Conservation (phyloP, 2,888 invertebrate genomes). For the Resseliella maxima region DNA sequence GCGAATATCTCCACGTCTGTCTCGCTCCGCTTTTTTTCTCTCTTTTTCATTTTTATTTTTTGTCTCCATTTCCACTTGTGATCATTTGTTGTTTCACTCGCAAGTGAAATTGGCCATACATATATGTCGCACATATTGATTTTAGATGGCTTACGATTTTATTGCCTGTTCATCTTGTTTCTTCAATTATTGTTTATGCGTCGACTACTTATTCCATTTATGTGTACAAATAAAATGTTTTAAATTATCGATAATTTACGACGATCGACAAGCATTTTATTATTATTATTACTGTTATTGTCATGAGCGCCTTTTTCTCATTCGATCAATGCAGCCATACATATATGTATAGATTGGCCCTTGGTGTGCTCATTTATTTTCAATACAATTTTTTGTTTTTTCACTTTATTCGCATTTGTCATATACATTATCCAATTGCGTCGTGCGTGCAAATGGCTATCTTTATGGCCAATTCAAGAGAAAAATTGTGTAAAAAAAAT, state of each 20-base stretch:
- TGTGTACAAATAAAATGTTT: constrained; percentile 55
- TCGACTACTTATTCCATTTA: constrained; percentile 55
- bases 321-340: not conserved
- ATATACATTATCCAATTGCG: constrained; percentile 36
- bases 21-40: not conserved
- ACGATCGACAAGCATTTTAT: constrained; percentile 46
- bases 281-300: not conserved
- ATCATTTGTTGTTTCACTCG: constrained; percentile 12
- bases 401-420: not conserved
- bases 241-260: constrained; percentile 55
- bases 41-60: not conserved
- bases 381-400: constrained; percentile 9
- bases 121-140: not conserved
- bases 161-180: constrained; percentile 42
- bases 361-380: constrained; percentile 29
- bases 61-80: not conserved
- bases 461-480: constrained; percentile 10
- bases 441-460: constrained; percentile 8
- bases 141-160: not conserved
- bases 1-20: constrained; percentile 52
- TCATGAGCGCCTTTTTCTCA: not conserved
- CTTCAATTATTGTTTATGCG: constrained; percentile 55
- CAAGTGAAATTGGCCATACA: constrained; percentile 24
- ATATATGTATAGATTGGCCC: not conserved
- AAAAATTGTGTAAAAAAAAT: not conserved